A percentile compares a stretch with the other conserved stretches of the same genome.
These are phyloP conservation scores for Campoplex capitator DNA, from an alignment of 2,888 invertebrate genomes.

Conservation along the genomic window DNA sequence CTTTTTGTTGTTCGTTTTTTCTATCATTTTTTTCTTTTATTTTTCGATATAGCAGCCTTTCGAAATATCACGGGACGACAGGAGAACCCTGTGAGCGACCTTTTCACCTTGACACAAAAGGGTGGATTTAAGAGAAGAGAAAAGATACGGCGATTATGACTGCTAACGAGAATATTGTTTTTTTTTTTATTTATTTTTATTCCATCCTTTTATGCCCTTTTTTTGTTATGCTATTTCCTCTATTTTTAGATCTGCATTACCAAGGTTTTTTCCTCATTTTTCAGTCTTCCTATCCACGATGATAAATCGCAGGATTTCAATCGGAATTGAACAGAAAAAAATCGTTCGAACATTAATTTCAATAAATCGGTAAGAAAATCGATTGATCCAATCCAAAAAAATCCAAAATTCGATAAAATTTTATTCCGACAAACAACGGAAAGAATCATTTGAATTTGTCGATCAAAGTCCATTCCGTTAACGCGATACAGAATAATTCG, in stretches of 20 bases:
- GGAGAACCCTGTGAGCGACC: slow-evolving; percentile 35
- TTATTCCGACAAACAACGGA: not conserved
- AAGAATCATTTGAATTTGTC: no score
- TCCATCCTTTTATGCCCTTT: not conserved
- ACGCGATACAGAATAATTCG: no score
- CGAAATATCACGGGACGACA: slow-evolving; percentile 49
- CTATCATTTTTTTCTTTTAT: not conserved
- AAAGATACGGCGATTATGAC: not conserved
- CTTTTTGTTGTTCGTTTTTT: not conserved
- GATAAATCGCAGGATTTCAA: not conserved
- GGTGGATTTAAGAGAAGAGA: slow-evolving; percentile 5
- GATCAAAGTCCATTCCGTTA: not conserved
- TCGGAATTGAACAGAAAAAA: not conserved
- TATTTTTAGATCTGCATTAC: not conserved
- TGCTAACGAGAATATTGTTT: slow-evolving; percentile 1
- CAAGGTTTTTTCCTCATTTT: not conserved
- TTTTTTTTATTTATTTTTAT: not conserved
- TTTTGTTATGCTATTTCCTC: not conserved
- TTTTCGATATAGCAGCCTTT: slow-evolving; percentile 48
- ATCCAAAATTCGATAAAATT: not conserved
- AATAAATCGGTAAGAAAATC: not conserved
- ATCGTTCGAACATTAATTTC: not conserved
- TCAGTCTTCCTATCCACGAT: not conserved
- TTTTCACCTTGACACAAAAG: slow-evolving; percentile 22
- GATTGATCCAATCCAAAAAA: not conserved